Base-by-base conservation (phyloP, 2,797 vertebrate genomes). In the Megalops cyprinoides region DNA sequence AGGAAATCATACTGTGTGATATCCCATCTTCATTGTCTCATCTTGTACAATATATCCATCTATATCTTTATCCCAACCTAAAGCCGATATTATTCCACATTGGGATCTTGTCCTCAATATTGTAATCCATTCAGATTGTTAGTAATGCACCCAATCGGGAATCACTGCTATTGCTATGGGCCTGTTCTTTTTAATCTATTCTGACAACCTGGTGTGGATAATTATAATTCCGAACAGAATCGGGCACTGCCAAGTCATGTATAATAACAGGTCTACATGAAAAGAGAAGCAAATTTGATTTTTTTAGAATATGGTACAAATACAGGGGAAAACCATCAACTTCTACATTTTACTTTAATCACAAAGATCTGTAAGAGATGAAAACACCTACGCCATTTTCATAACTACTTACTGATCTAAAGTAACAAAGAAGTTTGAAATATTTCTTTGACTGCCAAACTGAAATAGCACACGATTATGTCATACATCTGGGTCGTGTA, bases 81-180 rank as follows among this genome's bases (percentile, higher is more conserved):
- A n/a, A 74, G 18, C 28, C 18, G 67, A 34, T 34, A 15, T 37
- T 56, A 44, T 56, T 55, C 20, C 34, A 69, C 34, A 69, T 6
- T 23, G 20, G n/a, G 65, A 42, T 28, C 15, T 8, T 31, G 20
- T 18, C 14, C 20, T 69, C 20, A 69, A 69, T 69, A 69, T 44
- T 69, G 44, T 42, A 23, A 20, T 69, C 65, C 37, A 69, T 37
- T 28, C 39, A 79, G 65, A 20, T 71, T n/a, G n/a, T 46, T 56
- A 53, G 49, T 9, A 23, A 55, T 71, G 49, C 69, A 25, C 65
- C 78, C 53, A 15, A 39, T 67, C 78, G 53, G 42, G 69, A 74
- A 23, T 56, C 34, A 55, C 23, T 20, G 71, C 34, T 58, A n/a
- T 51, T 56, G 39, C 4, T 44, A 56, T 74, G 25, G 18, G 31